Evolutionary conservation across 2,888 invertebrate genomes (phyloP), one percentile per base, ranked within the genome.

Genomic region (Strigamia maritima): DNA sequence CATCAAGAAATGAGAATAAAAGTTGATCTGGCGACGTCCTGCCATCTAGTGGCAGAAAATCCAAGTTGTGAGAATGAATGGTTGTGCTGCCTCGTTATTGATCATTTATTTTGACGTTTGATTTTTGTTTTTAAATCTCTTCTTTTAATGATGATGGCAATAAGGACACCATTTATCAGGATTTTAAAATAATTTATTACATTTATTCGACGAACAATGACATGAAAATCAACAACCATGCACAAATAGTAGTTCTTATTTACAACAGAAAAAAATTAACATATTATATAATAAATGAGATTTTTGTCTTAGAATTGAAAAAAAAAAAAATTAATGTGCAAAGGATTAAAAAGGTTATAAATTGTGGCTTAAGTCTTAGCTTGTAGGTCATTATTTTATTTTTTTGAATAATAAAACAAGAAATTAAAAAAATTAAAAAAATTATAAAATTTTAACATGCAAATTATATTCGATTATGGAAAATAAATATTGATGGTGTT

Each of bases 151-250:
- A 31, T 31, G n/a, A 19, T n/a, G 2, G 2, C 3, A 49, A 54
- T 1, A 54, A 54, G 19, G 19, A 54, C 7, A 19, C 6, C 70
- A 26, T 70, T 28, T 26, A 28, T 70, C 70, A 70, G 70, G 70
- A 70, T 70, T n/a, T 70, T 70, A 70, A 70, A 70, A 70, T 70
- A 70, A 70, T 70, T 70, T 28, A 70, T 70, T 24, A 70, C 70
- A 70, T 70, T 70, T 70, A 70, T 28, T 70, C 70, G 24, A 65
- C 22, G 60, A 24, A 65, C 26, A 16, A 35, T 35, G 6, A 70
- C 70, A 70, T 70, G 26, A 26, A n/a, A 70, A 70, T 70, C 70
- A 70, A 70, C 70, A 70, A 16, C 24, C 54, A 54, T 19, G 35
- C 35, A 35, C 35, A 10, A 19, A 19, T 6, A 54, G n/a, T 19